Evolutionary conservation across 2,888 invertebrate species (phyloP).

Genomic region (Sarcophaga subvicina): DNA sequence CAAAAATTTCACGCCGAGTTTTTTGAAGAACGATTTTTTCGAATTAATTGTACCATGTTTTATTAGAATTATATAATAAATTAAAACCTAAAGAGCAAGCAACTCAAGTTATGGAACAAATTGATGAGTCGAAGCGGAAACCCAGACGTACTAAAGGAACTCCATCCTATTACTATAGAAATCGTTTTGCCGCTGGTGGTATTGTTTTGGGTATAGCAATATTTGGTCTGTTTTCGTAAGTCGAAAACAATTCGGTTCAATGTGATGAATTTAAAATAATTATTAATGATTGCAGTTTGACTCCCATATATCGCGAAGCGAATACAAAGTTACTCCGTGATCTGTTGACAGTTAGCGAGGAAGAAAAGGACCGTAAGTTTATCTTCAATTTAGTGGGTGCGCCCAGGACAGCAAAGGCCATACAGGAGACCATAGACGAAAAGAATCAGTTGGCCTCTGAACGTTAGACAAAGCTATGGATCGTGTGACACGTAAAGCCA

Average conservation of each 20-base stretch:
- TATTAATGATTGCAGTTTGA: constrained; percentile 71
- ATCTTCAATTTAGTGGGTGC: constrained; percentile 74
- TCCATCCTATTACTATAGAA: constrained; percentile 84
- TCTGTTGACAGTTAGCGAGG: constrained; percentile 69
- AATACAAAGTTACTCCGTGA: constrained; percentile 72
- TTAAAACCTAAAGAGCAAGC: not conserved
- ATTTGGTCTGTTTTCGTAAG: constrained; percentile 77
- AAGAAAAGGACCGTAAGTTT: constrained; percentile 75
- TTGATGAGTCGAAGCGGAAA: constrained; percentile 85
- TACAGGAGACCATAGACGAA: constrained; percentile 75
- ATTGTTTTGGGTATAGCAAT: constrained; percentile 79
- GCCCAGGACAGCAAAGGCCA: constrained; percentile 72
- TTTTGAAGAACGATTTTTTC: constrained; percentile 19
- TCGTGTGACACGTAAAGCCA: constrained; percentile 75
- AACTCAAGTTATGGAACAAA: constrained; percentile 75
- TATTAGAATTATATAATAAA: constrained; percentile 61
- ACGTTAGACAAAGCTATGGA: constrained; percentile 76
- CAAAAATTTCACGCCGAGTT: not conserved
- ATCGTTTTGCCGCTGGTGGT: constrained; percentile 83
- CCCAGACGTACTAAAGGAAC: constrained; percentile 87
- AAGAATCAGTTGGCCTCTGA: constrained; percentile 71
- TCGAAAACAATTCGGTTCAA: not conserved
- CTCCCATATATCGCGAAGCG: constrained; percentile 74
- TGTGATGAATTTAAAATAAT: constrained; percentile 4
- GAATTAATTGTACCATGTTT: constrained; percentile 44